Percentiles rank a stretch among this genome's conserved stretches.
Evolutionary conservation across 2,113 vertebrate genomes (phyloP).

Genomic region (Chitala chitala): DNA sequence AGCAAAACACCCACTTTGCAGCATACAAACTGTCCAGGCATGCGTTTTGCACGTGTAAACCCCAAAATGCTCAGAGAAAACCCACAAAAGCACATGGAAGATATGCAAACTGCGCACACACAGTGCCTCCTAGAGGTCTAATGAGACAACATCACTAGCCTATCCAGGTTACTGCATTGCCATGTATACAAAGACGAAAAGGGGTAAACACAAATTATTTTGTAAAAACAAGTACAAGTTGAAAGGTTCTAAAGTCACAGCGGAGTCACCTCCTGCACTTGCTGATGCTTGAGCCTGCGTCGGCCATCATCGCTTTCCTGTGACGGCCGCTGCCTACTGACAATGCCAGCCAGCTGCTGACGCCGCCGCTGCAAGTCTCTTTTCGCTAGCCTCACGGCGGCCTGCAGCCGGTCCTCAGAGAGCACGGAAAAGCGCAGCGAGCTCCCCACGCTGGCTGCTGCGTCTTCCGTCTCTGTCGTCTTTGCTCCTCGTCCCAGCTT

Average conservation of each 20-base stretch:
- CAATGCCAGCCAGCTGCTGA: constrained; percentile 44
- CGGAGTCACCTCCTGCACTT: constrained; percentile 36
- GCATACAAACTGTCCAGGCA: too few relatives aligned
- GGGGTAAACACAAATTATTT: too few relatives aligned
- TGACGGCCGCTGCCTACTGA: constrained; percentile 18
- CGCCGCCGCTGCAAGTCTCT: constrained; percentile 72
- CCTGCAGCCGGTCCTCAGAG: constrained; percentile 79
- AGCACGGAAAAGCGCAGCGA: constrained; percentile 72
- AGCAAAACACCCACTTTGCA: too few relatives aligned
- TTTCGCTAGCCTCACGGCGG: constrained; percentile 76
- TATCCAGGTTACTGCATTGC: too few relatives aligned
- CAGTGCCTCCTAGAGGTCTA: too few relatives aligned
- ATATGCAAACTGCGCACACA: too few relatives aligned
- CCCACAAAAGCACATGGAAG: too few relatives aligned
- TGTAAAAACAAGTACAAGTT: not conserved
- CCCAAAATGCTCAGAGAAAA: too few relatives aligned
- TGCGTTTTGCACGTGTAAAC: too few relatives aligned
- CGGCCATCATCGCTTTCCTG: constrained; percentile 23
- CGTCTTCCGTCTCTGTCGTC: constrained; percentile 27
- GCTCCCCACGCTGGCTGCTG: constrained; percentile 43
- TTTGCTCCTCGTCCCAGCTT: constrained; percentile 59
- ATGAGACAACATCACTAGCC: too few relatives aligned
- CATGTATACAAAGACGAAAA: too few relatives aligned
- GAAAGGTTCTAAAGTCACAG: not conserved
- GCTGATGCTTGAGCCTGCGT: constrained; percentile 37